Conservation (phyloP, 2,797 vertebrate genomes). For the Astyanax mexicanus region DNA sequence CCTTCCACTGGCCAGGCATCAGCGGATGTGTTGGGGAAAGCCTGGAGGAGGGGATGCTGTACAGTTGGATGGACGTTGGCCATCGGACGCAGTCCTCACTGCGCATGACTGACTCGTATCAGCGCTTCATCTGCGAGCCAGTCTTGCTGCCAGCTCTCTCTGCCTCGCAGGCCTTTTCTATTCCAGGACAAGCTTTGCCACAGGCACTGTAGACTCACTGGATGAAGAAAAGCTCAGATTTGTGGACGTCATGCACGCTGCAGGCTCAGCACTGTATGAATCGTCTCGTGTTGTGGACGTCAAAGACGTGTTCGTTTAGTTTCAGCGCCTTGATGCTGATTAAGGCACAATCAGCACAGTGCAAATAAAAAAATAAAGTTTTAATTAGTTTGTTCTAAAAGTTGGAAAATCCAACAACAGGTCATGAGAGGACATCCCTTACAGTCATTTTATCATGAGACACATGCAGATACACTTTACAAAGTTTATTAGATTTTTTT, state of each 20-base stretch:
- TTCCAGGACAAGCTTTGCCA: slow-evolving; percentile 52
- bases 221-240: neutral
- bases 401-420: neutral
- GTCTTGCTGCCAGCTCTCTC: slow-evolving; percentile 57
- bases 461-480: no score
- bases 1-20: slow-evolving; percentile 15
- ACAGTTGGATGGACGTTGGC: slow-evolving; percentile 24
- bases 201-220: neutral
- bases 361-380: slow-evolving; percentile 3
- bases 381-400: neutral
- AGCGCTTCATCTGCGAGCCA: slow-evolving; percentile 61
- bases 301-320: neutral
- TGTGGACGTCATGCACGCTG: neutral
- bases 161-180: slow-evolving; percentile 53
- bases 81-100: slow-evolving; percentile 47
- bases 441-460: no score
- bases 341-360: neutral
- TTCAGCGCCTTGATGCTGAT: neutral
- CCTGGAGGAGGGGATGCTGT: slow-evolving; percentile 32
- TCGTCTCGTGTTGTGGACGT: neutral
- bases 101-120: slow-evolving; percentile 59
- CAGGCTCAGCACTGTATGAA: neutral
- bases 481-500: no score
- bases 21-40: slow-evolving; percentile 39
- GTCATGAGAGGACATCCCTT: no score